Percentiles rank a stretch among this genome's conserved stretches.
These are phyloP conservation scores for Cochlearius cochlearius DNA, from an alignment of 2,113 vertebrate genomes.

Conservation along the genomic window DNA sequence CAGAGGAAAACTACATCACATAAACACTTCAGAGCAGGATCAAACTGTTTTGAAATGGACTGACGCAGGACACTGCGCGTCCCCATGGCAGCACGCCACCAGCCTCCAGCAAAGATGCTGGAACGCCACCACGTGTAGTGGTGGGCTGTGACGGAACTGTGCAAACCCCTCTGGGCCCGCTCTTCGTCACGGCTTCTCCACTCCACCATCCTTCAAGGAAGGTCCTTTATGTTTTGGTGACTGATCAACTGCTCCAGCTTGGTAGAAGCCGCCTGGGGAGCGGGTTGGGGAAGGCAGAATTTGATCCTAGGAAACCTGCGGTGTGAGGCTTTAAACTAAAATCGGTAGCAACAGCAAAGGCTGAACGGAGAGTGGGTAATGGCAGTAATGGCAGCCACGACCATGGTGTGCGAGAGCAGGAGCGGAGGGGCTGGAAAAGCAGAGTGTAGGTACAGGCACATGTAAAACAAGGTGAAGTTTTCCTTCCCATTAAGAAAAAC, in stretches of 20 bases:
- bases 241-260: not conserved
- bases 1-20: not conserved
- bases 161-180: not conserved
- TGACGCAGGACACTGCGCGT: fast-evolving
- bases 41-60: not conserved
- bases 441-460: too few relatives aligned
- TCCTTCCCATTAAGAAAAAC: not conserved
- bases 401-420: fast-evolving
- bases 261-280: fast-evolving
- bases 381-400: too few relatives aligned
- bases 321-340: not conserved
- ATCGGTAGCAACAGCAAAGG: not conserved
- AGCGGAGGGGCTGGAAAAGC: not conserved
- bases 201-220: not conserved
- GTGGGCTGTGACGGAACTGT: not conserved
- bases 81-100: fast-evolving
- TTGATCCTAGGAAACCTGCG: not conserved
- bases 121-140: fast-evolving
- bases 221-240: not conserved
- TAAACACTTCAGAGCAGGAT: not conserved
- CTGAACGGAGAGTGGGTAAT: not conserved
- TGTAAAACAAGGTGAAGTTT: not conserved
- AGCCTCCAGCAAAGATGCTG: not conserved
- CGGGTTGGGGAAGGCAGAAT: not conserved
- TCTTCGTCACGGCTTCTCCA: not conserved